Conservation (phyloP, 37 sponge, comb jelly and placozoan genomes). For the Oscarella lobularis region DNA sequence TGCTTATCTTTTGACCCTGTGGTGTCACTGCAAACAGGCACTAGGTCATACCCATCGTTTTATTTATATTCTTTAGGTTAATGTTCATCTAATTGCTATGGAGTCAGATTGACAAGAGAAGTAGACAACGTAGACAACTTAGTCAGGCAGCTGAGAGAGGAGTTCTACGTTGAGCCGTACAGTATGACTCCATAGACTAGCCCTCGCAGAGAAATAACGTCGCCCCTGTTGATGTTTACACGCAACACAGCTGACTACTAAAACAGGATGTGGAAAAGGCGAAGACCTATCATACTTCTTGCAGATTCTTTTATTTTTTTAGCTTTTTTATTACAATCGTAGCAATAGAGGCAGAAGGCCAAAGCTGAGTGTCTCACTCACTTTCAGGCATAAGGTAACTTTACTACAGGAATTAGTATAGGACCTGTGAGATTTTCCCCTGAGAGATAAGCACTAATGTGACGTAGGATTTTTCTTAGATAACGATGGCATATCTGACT, state of each 20-base stretch:
- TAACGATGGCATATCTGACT: conserved; percentile 75
- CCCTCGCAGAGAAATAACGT: conserved; percentile 63
- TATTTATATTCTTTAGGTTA: conserved; percentile 29
- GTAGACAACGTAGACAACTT: conserved; percentile 20
- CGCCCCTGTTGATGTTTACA: conserved; percentile 54
- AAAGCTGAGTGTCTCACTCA: conserved; percentile 51
- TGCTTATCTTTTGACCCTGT: conserved; percentile 66
- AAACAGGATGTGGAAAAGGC: conserved; percentile 22
- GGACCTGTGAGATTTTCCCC: conserved; percentile 44
- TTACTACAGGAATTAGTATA: conserved; percentile 76
- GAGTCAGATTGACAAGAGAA: conserved; percentile 21
- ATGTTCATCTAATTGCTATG: conserved; percentile 79
- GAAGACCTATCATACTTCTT: background rate
- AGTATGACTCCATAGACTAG: conserved; percentile 65
- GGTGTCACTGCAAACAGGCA: conserved; percentile 88
- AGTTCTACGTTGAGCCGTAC: conserved; percentile 49
- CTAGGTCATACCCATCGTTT: background rate
- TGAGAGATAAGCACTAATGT: too few relatives aligned
- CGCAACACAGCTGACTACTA: conserved; percentile 54
- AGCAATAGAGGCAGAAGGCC: conserved; percentile 36
- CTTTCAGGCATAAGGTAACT: conserved; percentile 54
- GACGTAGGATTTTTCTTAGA: too few relatives aligned
- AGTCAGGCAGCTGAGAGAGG: conserved; percentile 47
- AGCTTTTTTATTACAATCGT: conserved; percentile 28
- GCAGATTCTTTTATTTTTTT: conserved; percentile 3